These are phyloP conservation scores for Baryphthengus martii DNA, from an alignment of 2,113 vertebrate species.

Conservation along the genomic window DNA sequence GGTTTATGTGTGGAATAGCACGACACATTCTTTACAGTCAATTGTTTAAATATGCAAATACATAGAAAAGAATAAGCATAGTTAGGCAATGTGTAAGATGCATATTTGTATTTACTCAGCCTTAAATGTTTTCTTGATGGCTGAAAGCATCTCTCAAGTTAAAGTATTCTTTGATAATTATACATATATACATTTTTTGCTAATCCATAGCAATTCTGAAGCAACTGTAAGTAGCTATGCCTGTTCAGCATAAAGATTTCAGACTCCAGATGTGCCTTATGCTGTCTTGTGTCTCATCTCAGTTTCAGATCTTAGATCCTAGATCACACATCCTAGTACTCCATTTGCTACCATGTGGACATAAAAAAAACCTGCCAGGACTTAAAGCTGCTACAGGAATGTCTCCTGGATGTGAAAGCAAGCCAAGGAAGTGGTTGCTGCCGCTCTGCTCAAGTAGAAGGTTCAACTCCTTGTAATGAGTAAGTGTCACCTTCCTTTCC, in stretches of 20 bases:
- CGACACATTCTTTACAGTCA: conserved; percentile 12
- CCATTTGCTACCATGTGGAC: not conserved
- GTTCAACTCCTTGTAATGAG: not conserved
- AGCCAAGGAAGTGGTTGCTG: not conserved
- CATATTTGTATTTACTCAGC: not conserved
- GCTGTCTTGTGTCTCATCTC: not conserved
- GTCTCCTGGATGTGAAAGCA: not conserved
- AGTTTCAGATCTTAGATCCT: not conserved
- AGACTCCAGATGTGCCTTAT: not conserved
- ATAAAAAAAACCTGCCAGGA: not conserved
- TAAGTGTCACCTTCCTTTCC: not conserved
- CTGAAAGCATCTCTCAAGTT: not conserved
- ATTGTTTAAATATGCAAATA: conserved; percentile 53
- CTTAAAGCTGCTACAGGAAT: not conserved
- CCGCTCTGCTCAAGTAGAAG: not conserved
- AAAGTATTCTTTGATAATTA: conserved; percentile 27
- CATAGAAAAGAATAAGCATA: not conserved
- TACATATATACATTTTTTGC: not conserved
- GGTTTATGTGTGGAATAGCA: not conserved
- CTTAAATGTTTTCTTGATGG: conserved; percentile 14
- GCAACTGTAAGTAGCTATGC: not conserved
- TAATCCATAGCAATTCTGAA: conserved; percentile 16
- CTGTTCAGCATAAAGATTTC: conserved; percentile 22
- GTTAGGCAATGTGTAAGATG: conserved; percentile 15
- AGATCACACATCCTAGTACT: not conserved